Conservation (phyloP, 2,113 vertebrate species). For the Takifugu bimaculatus region DNA sequence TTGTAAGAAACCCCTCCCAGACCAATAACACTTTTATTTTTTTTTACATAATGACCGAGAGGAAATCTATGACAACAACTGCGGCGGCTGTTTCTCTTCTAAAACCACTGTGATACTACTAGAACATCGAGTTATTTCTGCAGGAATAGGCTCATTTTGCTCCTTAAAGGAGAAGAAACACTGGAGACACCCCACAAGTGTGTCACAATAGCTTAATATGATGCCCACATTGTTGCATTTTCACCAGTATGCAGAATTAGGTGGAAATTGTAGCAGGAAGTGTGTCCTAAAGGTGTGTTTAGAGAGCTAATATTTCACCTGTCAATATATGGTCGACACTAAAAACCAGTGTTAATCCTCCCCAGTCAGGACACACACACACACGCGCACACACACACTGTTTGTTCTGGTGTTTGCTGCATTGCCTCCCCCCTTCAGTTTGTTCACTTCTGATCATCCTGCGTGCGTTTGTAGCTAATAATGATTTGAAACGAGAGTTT, state of each 20-base stretch:
- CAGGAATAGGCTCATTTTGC: too few relatives aligned
- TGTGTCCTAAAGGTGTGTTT: neutral
- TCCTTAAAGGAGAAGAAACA: too few relatives aligned
- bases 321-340: neutral
- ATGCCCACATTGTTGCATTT: too few relatives aligned
- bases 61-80: neutral
- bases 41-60: conserved; percentile 1
- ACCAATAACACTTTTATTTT: conserved; percentile 2
- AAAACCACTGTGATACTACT: neutral
- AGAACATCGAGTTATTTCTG: too few relatives aligned
- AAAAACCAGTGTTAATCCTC: neutral
- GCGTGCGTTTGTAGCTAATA: neutral
- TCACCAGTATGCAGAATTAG: neutral
- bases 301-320: neutral
- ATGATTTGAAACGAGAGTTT: too few relatives aligned
- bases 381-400: neutral
- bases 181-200: too few relatives aligned
- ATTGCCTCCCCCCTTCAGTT: neutral
- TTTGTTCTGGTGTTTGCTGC: neutral
- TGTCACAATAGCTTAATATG: too few relatives aligned
- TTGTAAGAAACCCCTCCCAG: neutral
- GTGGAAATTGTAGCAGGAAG: neutral
- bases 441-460: neutral
- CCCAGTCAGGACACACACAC: neutral
- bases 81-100: neutral